phyloP scores from a whole-genome alignment of 2,797 vertebrate genomes.

The Pipistrellus pipistrellus region DNA sequence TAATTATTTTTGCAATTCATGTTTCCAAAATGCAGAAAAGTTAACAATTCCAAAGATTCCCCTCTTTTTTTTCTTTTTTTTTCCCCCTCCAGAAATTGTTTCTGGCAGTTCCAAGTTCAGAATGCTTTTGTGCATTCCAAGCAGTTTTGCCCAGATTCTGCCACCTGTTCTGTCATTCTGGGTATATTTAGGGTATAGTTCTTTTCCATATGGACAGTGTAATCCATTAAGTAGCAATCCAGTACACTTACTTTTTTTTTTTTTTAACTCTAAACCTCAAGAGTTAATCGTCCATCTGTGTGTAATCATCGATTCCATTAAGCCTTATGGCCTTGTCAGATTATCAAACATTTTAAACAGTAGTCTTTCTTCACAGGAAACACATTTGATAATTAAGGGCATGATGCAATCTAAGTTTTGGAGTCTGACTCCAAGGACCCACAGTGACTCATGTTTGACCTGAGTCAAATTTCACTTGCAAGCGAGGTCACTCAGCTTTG shows the following conservation, averaged over 20 bases:
- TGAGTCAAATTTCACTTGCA: background rate
- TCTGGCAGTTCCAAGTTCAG: conserved; percentile 89
- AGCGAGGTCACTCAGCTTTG: conserved; percentile 35
- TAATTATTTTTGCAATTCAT: conserved; percentile 82
- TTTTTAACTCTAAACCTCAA: conserved; percentile 90
- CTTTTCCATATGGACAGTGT: conserved; percentile 92
- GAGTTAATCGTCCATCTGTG: conserved; percentile 93
- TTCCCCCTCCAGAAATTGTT: conserved; percentile 79
- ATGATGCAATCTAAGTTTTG: conserved; percentile 84
- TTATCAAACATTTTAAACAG: conserved; percentile 91
- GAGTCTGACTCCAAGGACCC: conserved; percentile 69
- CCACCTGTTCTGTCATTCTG: conserved; percentile 92
- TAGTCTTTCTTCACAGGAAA: conserved; percentile 88
- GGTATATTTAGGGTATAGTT: conserved; percentile 91
- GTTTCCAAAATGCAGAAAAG: conserved; percentile 86
- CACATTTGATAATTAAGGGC: conserved; percentile 87
- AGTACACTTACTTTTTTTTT: conserved; percentile 86
- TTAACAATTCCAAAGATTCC: conserved; percentile 87
- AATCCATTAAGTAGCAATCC: conserved; percentile 92
- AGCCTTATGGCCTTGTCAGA: conserved; percentile 93
- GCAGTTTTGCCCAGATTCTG: conserved; percentile 90
- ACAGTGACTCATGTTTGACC: conserved; percentile 66
- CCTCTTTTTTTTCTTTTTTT: conserved; percentile 56
- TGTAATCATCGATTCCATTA: conserved; percentile 92
- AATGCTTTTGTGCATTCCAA: conserved; percentile 90